Percentiles rank a stretch among this genome's conserved stretches.
Evolutionary conservation across 2,888 invertebrate genomes (phyloP).

Genomic region (Myopa testacea): DNA sequence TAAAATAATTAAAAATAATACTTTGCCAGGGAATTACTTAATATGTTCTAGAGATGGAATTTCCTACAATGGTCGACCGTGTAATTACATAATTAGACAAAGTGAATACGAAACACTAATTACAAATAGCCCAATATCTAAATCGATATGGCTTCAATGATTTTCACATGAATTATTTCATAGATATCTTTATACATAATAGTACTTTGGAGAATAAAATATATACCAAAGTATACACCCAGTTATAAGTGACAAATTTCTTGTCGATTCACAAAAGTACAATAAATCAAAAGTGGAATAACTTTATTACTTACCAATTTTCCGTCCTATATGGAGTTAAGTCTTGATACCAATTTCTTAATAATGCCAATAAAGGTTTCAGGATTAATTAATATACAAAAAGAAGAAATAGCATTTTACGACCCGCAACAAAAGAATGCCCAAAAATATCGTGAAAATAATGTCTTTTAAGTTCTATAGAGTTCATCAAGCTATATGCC

Average conservation of each 20-base stretch:
- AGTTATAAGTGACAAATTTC: background rate
- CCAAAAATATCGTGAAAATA: too few relatives aligned
- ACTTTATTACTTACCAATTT: background rate
- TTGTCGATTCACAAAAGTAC: background rate
- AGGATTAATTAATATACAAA: background rate
- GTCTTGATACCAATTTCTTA: background rate
- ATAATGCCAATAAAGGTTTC: background rate
- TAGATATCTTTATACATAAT: too few relatives aligned
- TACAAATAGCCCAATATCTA: background rate
- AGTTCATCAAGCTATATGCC: background rate
- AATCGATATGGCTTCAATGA: background rate
- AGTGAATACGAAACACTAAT: background rate
- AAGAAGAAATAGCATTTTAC: slow-evolving; percentile 2
- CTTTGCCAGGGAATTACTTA: background rate
- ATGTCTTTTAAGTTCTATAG: slow-evolving; percentile 2
- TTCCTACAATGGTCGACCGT: background rate
- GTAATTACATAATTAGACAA: background rate
- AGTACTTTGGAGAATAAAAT: background rate
- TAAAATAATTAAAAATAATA: background rate
- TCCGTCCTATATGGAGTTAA: slow-evolving; percentile 5
- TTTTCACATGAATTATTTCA: too few relatives aligned
- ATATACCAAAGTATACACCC: background rate
- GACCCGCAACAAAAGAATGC: slow-evolving; percentile 1
- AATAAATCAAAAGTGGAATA: background rate
- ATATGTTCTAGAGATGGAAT: background rate